Base-by-base conservation (phyloP, 2,113 vertebrate species). In the Crotalus viridis region DNA sequence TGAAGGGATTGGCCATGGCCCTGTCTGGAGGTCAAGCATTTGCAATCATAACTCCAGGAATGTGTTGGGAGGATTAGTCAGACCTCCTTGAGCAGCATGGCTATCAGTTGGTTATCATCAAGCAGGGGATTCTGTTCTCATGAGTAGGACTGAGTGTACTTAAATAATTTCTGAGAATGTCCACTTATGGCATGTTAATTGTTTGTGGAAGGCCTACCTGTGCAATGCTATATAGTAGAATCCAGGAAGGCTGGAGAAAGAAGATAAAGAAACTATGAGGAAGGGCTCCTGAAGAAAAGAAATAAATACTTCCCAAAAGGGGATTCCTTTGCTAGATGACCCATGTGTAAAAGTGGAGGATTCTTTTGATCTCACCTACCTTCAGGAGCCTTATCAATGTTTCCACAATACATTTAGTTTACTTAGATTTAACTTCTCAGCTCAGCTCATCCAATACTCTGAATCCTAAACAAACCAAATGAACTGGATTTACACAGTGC, bases 121-220 rank as follows among this genome's bases (percentile, higher is more conserved):
- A 85, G 69, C 12, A 85, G 85, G 87, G 94, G 93, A 94, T 81
- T 43, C 89, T 5, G 3, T 56, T 93, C 48, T 92, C 74, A 24
- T 56, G 15, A 33, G 24, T 51, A 21, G 61, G 22, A 52, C 90
- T 39, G 61, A 90, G 90, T 93, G 85, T 43, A 26, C 26, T 89
- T 57, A 46, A 19, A 91, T 19, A 93, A 26, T 17, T 54, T 55
- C 8, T 2, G 57, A 74, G 90, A 93, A 93, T 93, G 93, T 74
- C 0, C 0, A 87, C 52, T 91, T 24, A 89, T 52, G 89, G 85
- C 93, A 92, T 69, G 22, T 86, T 39, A 12, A 91, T 87, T 28
- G 59, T 46, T 92, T 89, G 61, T 91, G 85, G 89, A 94, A 88
- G 89, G 54, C 54, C 61, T 91, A 55, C 74, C 74, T 81, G 74